These are phyloP conservation scores for Halictus rubicundus DNA, from an alignment of 1,140 invertebrate genomes.

Conservation along the genomic window DNA sequence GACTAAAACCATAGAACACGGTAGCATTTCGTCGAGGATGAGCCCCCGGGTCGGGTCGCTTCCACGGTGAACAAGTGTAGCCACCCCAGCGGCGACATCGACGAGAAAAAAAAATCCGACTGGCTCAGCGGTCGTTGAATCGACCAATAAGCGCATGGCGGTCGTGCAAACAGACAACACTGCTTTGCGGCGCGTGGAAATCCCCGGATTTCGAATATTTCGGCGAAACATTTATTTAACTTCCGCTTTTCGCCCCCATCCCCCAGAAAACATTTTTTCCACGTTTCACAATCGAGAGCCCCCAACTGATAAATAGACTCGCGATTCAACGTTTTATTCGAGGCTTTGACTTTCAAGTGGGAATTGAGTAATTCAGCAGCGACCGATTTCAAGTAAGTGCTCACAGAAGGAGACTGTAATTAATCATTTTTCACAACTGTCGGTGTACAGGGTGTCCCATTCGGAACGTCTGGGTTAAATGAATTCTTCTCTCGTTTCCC, in stretches of 20 bases:
- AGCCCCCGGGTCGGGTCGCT: constrained; percentile 12
- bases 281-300: too few species aligned
- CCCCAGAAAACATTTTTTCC: too few species aligned
- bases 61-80: constrained; percentile 2
- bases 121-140: constrained; percentile 17
- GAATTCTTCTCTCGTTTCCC: not conserved
- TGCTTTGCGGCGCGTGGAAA: constrained; percentile 59
- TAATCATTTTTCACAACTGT: too few species aligned
- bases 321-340: too few species aligned
- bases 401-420: too few species aligned
- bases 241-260: not conserved
- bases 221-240: constrained; percentile 61
- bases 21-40: constrained; percentile 18
- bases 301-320: too few species aligned
- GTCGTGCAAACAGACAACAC: not conserved
- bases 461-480: not conserved
- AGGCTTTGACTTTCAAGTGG: too few species aligned
- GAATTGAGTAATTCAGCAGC: too few species aligned
- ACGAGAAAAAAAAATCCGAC: constrained; percentile 41
- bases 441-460: too few species aligned
- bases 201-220: constrained; percentile 62
- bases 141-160: constrained; percentile 16
- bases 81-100: not conserved
- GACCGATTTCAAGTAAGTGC: too few species aligned
- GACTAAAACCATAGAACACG: constrained; percentile 38